Conservation (phyloP, 2,113 vertebrate species). For the Acanthisitta chloris region DNA sequence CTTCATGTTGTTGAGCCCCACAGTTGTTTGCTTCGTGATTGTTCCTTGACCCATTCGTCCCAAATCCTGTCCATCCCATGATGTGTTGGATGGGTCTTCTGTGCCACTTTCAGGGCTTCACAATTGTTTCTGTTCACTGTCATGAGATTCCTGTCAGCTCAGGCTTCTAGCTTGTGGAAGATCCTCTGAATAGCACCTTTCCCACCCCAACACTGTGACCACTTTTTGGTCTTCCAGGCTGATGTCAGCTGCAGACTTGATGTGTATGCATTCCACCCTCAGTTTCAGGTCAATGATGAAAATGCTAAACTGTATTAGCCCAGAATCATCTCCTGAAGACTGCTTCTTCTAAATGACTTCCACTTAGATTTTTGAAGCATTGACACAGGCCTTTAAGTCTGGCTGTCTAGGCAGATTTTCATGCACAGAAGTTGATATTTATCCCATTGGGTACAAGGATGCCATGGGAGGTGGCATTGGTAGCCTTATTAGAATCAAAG, state of each 20-base stretch:
- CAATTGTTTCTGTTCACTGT: not conserved
- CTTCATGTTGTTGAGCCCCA: not conserved
- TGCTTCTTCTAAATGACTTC: not conserved
- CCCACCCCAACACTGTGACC: not conserved
- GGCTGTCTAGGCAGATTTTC: not conserved
- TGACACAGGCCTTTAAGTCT: not conserved
- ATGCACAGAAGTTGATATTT: not conserved
- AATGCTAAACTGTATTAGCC: not conserved
- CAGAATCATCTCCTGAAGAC: not conserved
- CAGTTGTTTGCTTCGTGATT: not conserved
- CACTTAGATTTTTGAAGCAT: not conserved
- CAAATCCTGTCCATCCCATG: too few species aligned
- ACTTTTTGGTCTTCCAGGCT: not conserved
- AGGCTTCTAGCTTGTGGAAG: not conserved
- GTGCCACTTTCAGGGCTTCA: not conserved
- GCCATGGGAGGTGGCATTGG: not conserved
- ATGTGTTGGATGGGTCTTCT: not conserved
- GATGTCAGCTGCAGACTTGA: not conserved
- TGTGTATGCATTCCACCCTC: not conserved
- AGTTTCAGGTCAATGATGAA: not conserved
- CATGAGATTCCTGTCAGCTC: not conserved
- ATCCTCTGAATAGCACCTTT: not conserved
- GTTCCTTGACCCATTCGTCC: not conserved
- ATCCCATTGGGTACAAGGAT: fast-evolving
- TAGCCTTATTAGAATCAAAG: not conserved